phyloP scores from a whole-genome alignment of 2,113 vertebrate species.

The Stegostoma tigrinum region DNA sequence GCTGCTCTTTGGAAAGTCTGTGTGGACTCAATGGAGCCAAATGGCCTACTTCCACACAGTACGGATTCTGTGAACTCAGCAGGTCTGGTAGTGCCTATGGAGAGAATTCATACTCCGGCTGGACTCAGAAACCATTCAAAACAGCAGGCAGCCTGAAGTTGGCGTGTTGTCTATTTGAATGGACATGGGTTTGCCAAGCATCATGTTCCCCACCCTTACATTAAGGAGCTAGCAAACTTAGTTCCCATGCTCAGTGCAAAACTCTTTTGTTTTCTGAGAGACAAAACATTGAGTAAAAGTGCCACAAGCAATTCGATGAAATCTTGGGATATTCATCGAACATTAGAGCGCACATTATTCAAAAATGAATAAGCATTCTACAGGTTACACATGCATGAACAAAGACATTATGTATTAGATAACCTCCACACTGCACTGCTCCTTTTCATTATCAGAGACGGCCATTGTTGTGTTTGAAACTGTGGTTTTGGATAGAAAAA shows the following conservation, averaged over 20 bases:
- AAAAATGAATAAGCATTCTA: not conserved
- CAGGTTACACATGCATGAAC: not conserved
- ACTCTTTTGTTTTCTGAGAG: not conserved
- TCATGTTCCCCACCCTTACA: not conserved
- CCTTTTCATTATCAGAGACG: not conserved
- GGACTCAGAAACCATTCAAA: not conserved
- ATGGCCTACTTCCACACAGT: too few species aligned
- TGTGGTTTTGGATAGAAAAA: not conserved
- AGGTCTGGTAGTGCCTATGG: too few species aligned
- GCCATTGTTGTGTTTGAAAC: not conserved
- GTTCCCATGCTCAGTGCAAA: not conserved
- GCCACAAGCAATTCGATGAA: not conserved
- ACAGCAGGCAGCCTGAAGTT: not conserved
- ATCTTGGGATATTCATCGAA: not conserved
- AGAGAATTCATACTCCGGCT: too few species aligned
- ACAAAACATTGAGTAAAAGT: not conserved
- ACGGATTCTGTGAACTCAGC: too few species aligned
- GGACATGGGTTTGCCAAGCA: not conserved
- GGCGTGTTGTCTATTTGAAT: not conserved
- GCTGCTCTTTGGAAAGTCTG: too few species aligned
- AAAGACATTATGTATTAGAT: slow-evolving; percentile 38
- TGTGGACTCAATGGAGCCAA: too few species aligned
- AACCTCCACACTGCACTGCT: slow-evolving; percentile 31
- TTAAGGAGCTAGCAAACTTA: not conserved
- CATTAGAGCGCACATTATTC: not conserved